Evolutionary conservation across 2,113 vertebrate species (phyloP).

Genomic region (Platysternon megacephalum): DNA sequence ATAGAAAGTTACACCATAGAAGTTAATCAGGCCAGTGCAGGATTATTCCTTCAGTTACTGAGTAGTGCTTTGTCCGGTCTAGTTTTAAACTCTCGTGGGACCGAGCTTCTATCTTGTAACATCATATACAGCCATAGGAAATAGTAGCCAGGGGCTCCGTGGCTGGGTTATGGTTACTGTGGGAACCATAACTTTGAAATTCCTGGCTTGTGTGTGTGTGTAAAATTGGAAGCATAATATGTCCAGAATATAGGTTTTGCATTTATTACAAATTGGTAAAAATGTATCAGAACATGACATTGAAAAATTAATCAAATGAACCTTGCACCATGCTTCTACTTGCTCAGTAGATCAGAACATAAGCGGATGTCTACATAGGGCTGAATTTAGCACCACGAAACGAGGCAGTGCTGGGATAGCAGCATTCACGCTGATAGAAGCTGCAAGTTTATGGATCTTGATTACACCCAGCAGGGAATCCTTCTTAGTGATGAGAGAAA

Average conservation of each 20-base stretch:
- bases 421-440: slow-evolving; percentile 63
- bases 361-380: slow-evolving; percentile 54
- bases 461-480: slow-evolving; percentile 80
- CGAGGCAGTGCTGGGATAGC: slow-evolving; percentile 66
- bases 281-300: neutral
- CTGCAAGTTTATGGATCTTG: slow-evolving; percentile 76
- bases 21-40: neutral
- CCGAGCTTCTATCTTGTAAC: neutral
- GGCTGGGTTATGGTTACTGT: neutral
- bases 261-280: neutral
- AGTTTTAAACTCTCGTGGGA: neutral
- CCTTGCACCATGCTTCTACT: neutral
- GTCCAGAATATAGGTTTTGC: neutral
- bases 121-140: neutral
- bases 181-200: neutral
- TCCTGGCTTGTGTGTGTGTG: neutral
- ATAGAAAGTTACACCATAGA: neutral
- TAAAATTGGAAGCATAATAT: neutral
- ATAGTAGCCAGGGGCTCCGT: neutral
- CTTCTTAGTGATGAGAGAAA: slow-evolving; percentile 76
- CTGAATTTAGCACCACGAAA: slow-evolving; percentile 68
- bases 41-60: neutral
- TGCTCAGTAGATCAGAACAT: slow-evolving; percentile 61
- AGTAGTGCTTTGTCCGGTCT: neutral
- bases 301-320: neutral